Base-by-base conservation (phyloP, 2,888 invertebrate species). In the Lasioglossum villosulum region DNA sequence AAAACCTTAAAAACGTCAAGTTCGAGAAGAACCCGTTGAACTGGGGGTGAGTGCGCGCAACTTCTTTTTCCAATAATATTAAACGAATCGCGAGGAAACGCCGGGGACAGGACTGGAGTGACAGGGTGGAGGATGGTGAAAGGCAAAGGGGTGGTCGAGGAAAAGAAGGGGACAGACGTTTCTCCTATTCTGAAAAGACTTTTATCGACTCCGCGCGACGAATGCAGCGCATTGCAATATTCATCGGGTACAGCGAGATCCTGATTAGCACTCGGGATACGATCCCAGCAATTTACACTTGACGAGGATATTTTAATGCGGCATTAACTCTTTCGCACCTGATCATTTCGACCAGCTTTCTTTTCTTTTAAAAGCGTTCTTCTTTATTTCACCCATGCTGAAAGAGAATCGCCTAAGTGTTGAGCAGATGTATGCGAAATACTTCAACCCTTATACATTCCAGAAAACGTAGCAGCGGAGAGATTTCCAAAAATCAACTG, bases 11-110 rank as follows among this genome's bases (percentile, higher is more conserved):
- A 78, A 92, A 68, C 80, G 91, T 93, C 8, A 93, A 90, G 82
- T 92, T 94, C 59, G 93, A 94, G 71, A 93, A 90, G 75, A 94
- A 94, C 89, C 93, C 93, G 5, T 89, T 92, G 89, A 82, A 81
- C 23, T 94, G 94, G 94, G 88, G 90, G 94, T 94, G 88, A 94
- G 94, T 92, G 74, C 63, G 8, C 59, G 23, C 63, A 83, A 59
- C 48, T 16, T 19, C 56, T 72, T 82, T 72, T 75, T 78, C 75
- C 48, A 30, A 39, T 71, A 71, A 80, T 75, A 78, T 86, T 19
- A 56, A 77, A 86, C 56, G 75, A 83, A 74, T 83, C 70, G 52
- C n/a, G 42, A n/a, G 16, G 39, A 82, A 78, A 80, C 45, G 63
- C 34, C 66, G 19, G 30, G 66, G 66, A 19, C 59, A 59, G 30